phyloP scores from a whole-genome alignment of 2,888 invertebrate genomes.

The Metalampra italica region DNA sequence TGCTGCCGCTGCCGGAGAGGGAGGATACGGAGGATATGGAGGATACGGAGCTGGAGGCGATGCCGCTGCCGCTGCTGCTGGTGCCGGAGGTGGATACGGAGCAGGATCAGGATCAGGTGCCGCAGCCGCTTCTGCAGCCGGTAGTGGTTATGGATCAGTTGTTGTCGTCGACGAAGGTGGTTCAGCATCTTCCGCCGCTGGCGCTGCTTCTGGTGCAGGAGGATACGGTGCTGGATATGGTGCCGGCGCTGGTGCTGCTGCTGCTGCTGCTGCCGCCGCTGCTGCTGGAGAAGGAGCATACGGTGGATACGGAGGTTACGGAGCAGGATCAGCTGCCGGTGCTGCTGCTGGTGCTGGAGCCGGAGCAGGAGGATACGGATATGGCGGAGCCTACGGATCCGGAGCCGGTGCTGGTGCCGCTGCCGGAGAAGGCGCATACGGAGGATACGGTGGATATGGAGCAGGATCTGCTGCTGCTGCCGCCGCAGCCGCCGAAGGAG shows the following conservation, averaged over 20 bases:
- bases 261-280: conserved; percentile 3
- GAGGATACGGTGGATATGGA: not conserved
- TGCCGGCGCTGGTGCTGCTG: conserved; percentile 3
- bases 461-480: conserved; percentile 6
- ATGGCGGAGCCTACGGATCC: not conserved
- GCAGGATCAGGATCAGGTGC: not conserved
- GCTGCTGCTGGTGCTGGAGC: not conserved
- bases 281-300: conserved; percentile 2
- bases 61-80: conserved; percentile 8
- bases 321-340: not conserved
- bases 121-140: conserved; percentile 4
- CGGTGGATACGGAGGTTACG: conserved; percentile 2
- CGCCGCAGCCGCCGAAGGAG: not conserved
- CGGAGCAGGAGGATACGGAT: conserved; percentile 1
- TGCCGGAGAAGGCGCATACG: not conserved
- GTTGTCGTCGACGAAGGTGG: too few species aligned
- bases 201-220: conserved; percentile 11
- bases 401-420: not conserved
- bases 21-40: not conserved
- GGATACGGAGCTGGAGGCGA: too few species aligned
- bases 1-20: conserved; percentile 3
- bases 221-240: not conserved
- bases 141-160: conserved; percentile 1
- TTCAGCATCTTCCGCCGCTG: conserved; percentile 11
- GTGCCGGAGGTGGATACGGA: conserved; percentile 1